Evolutionary conservation across 2,113 vertebrate species (phyloP), one percentile per base, ranked within the genome.

Genomic region (Neomonachus schauinslandi): DNA sequence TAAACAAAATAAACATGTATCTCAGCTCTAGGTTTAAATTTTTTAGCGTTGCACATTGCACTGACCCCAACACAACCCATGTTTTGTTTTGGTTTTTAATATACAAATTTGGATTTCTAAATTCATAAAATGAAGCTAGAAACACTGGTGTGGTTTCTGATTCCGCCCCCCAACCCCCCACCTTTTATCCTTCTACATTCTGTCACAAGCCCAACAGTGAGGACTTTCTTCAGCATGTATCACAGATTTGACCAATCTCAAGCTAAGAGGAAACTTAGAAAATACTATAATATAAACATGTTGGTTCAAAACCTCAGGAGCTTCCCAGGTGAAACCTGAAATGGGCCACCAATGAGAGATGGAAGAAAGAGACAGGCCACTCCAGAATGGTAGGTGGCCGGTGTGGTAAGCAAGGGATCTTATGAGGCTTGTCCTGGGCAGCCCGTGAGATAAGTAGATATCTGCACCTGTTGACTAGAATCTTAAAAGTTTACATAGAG

Each of bases 311-410:
- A 83, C 1, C 2, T 83, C 46, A 33, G 55, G n/a, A 46, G 28
- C 57, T 83, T 42, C 19, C 46, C 4, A 5, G 1, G 12, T 55
- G 26, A 76, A 53, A 95, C 53, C n/a, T 49, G 77, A 89, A 61
- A 82, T 1, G 4, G 36, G 16, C 4, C 31, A 1, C 19, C 21
- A 36, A 0, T 1, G 67, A 76, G n/a, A 46, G n/a, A 12, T 5
- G 63, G 42, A 55, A 71, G 28, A 87, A 86, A 86, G 36, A 67
- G 59, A 22, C 4, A n/a, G 13, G 16, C 10, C 74, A 67, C 24
- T 21, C 15, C 15, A 51, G 46, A 28, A 33, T 55, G 28, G 28
- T 9, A 2, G 24, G 22, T 31, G 55, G 16, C 24, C 31, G 22
- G 2, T 51, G 51, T 84, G 28, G 24, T 28, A 74, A 61, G 21